Evolutionary conservation across 2,797 vertebrate species (phyloP).

Genomic region (Columba guinea): DNA sequence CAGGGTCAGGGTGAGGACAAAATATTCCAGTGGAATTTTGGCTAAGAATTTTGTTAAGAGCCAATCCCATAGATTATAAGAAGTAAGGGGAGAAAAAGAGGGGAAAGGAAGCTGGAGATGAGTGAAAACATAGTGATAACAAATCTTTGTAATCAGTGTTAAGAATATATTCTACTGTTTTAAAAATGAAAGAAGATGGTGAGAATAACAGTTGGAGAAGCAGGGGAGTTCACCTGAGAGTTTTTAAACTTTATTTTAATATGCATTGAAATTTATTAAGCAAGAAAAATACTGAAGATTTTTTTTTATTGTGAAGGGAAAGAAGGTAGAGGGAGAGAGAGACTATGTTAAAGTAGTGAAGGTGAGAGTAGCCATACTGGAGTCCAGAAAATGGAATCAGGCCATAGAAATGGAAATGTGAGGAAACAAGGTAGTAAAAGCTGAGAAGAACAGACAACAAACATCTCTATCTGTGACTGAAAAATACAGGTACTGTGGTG

Average conservation of each 20-base stretch:
- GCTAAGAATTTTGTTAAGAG: neutral
- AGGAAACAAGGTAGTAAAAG: neutral
- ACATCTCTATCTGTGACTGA: neutral
- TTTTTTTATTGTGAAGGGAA: neutral
- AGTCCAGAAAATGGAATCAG: neutral
- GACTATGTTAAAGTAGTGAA: neutral
- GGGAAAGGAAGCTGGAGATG: neutral
- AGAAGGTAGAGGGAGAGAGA: neutral
- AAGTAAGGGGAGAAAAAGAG: neutral
- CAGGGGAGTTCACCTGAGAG: neutral
- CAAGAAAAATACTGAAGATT: neutral
- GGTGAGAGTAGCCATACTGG: neutral
- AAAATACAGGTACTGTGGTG: accelerated
- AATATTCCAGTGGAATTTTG: neutral
- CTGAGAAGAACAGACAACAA: neutral
- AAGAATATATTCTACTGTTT: neutral
- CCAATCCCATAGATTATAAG: accelerated
- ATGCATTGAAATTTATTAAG: neutral
- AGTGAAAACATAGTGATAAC: neutral
- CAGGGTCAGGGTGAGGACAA: neutral
- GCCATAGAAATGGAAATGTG: neutral
- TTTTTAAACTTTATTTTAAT: neutral
- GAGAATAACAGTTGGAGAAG: neutral
- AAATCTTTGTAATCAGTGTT: neutral
- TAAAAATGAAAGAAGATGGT: neutral